A percentile compares a stretch with the other conserved stretches of the same genome.
These are phyloP conservation scores for Ceraclea dissimilis DNA, from an alignment of 2,888 invertebrate species.

Conservation along the genomic window DNA sequence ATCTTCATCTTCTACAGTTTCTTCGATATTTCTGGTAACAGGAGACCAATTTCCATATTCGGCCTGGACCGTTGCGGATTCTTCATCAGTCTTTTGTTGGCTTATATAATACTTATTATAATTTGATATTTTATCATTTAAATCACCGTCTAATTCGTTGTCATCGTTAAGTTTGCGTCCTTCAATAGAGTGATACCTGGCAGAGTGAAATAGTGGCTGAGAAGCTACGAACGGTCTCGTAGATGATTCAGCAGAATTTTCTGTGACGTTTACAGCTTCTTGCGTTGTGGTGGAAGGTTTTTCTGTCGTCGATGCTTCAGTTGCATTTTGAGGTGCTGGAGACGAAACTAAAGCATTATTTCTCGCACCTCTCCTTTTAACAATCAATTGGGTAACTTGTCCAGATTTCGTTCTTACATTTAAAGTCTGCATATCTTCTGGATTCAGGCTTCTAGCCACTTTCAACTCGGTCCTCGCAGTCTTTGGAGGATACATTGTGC, in stretches of 20 bases:
- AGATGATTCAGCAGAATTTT: slow-evolving; percentile 36
- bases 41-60: slow-evolving; percentile 50
- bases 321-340: slow-evolving; percentile 29
- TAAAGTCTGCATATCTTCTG: slow-evolving; percentile 67
- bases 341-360: slow-evolving; percentile 35
- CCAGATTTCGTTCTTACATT: slow-evolving; percentile 71
- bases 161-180: slow-evolving; percentile 41
- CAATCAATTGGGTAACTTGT: slow-evolving; percentile 67
- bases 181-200: slow-evolving; percentile 30
- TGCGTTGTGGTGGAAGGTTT: slow-evolving; percentile 30
- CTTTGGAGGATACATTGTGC: slow-evolving; percentile 30
- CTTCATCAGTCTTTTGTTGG: slow-evolving; percentile 38
- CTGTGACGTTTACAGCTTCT: slow-evolving; percentile 28
- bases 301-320: slow-evolving; percentile 29
- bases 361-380: slow-evolving; percentile 60
- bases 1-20: slow-evolving; percentile 41
- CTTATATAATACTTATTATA: slow-evolving; percentile 43
- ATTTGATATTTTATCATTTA: slow-evolving; percentile 39
- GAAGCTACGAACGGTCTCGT: slow-evolving; percentile 35
- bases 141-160: slow-evolving; percentile 12
- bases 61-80: slow-evolving; percentile 37
- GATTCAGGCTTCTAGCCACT: slow-evolving; percentile 68
- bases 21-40: slow-evolving; percentile 33
- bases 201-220: slow-evolving; percentile 13
- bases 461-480: slow-evolving; percentile 67